A percentile compares a stretch with the other conserved stretches of the same genome.
phyloP scores from a whole-genome alignment of 2,888 invertebrate genomes.

The Onthophagus sagittarius region DNA sequence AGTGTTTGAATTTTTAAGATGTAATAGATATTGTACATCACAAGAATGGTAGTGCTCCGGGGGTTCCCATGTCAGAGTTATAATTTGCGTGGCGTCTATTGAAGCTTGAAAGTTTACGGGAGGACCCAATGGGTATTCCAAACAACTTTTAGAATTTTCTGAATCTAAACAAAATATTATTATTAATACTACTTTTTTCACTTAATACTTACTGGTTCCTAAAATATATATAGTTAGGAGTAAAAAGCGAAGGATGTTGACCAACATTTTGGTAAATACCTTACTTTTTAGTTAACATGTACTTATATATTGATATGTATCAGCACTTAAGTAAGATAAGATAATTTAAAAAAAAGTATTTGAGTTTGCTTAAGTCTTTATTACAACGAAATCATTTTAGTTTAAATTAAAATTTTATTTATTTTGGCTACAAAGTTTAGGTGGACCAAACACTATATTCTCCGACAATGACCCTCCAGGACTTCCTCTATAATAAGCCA shows the following conservation, averaged over 20 bases:
- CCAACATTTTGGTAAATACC: no score
- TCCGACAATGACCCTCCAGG: background rate
- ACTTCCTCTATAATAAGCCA: background rate
- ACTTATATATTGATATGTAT: background rate
- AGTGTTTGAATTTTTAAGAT: background rate
- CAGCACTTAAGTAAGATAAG: background rate
- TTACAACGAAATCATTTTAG: background rate
- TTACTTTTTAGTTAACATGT: background rate
- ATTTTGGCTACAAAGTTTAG: background rate
- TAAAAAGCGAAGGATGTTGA: no score
- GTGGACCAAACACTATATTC: background rate
- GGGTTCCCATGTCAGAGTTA: background rate
- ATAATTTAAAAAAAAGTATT: background rate
- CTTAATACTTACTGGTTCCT: no score
- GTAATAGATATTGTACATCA: background rate
- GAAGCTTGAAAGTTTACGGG: background rate
- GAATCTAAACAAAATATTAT: background rate
- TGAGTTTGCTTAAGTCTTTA: background rate
- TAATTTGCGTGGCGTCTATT: background rate
- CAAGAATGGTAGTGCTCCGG: background rate
- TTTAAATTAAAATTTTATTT: no score
- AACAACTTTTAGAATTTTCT: background rate
- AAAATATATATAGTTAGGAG: no score
- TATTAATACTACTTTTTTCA: no score
- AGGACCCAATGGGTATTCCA: background rate